Evolutionary conservation across 2,888 invertebrate species (phyloP).

Genomic region (Chrysotoxum bicinctum): DNA sequence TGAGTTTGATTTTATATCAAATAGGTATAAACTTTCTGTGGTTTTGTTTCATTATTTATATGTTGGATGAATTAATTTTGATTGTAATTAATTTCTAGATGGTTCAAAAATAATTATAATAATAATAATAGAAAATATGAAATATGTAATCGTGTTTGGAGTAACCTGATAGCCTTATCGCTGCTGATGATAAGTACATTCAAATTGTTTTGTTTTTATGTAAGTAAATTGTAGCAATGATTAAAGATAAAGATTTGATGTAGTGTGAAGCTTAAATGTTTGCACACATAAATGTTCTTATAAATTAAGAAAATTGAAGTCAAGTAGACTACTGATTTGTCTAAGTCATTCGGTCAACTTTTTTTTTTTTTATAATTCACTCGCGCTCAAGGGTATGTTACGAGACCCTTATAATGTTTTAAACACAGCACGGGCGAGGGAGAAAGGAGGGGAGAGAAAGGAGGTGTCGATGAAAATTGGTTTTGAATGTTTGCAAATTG

Average conservation of each 20-base stretch:
- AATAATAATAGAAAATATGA: neutral
- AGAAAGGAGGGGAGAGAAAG: too few species aligned
- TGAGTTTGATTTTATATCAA: conserved; percentile 55
- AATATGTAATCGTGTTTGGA: neutral
- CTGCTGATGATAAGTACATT: neutral
- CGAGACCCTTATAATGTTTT: too few species aligned
- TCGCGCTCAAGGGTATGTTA: too few species aligned
- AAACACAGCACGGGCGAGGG: too few species aligned
- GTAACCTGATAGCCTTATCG: neutral
- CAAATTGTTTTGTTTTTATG: neutral
- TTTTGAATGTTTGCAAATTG: too few species aligned
- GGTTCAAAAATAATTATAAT: neutral
- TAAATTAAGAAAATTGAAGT: too few species aligned
- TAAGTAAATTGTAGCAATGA: neutral
- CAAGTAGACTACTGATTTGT: too few species aligned
- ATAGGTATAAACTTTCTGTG: neutral
- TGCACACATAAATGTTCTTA: too few species aligned
- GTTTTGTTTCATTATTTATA: neutral
- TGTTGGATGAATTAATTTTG: conserved; percentile 31
- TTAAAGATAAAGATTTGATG: neutral
- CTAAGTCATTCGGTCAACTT: too few species aligned
- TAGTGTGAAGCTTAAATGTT: neutral
- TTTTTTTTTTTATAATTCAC: too few species aligned
- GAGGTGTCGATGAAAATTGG: too few species aligned
- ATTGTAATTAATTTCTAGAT: conserved; percentile 31